Evolutionary conservation across 2,113 vertebrate genomes (phyloP).

Genomic region (Trachemys scripta): DNA sequence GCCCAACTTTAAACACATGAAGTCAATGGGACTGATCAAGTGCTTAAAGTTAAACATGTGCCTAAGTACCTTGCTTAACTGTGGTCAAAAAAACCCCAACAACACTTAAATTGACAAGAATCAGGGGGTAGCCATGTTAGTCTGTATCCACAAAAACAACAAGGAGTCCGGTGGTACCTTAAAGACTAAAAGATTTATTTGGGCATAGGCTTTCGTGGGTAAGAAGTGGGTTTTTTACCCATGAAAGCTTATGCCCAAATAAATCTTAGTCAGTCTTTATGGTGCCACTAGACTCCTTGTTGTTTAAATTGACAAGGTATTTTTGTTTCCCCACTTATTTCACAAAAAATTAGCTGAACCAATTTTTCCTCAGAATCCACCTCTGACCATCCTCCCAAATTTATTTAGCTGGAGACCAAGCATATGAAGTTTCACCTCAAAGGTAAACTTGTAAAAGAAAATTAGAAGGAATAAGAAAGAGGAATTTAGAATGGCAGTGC

Average conservation of each 20-base stretch:
- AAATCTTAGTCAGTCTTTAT: no score
- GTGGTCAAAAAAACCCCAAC: background rate
- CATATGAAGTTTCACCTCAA: background rate
- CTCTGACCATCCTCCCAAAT: background rate
- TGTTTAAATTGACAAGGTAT: background rate
- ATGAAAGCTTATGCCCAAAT: no score
- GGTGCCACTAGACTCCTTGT: no score
- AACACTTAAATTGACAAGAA: background rate
- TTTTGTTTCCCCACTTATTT: background rate
- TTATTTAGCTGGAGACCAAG: background rate
- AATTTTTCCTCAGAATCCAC: background rate
- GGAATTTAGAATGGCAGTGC: background rate
- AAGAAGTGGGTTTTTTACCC: no score
- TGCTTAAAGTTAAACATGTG: background rate
- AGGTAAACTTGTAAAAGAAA: background rate
- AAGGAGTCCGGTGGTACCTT: no score
- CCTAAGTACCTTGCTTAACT: background rate
- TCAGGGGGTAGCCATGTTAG: no score
- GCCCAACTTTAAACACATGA: background rate
- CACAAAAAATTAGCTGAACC: background rate
- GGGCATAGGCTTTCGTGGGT: no score
- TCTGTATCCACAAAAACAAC: no score
- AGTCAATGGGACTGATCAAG: background rate
- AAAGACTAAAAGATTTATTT: no score
- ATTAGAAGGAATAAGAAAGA: background rate